Evolutionary conservation across 1,140 invertebrate genomes (phyloP), one percentile per base, ranked within the genome.

Genomic region (Holotrichia oblita): DNA sequence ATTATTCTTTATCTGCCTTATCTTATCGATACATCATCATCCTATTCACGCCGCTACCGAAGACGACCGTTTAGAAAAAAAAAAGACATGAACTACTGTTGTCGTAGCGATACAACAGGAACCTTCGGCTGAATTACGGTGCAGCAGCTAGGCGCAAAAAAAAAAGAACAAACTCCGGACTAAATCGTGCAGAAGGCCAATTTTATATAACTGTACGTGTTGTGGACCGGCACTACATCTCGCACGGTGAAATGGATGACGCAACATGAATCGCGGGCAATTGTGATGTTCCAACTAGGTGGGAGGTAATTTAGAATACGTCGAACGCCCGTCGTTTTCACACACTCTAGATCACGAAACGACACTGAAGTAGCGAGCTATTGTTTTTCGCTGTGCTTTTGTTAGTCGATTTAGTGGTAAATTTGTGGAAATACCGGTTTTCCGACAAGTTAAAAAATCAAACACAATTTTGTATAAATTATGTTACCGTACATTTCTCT

Each of bases 141-240:
- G 61, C 61, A 27, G 22, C 20, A 27, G 27, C 22, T 69, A 69
- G 27, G 61, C 20, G 61, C 8, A 69, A 69, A 69, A 69, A 17
- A 48, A 48, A 17, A n/a, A n/a, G n/a, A 14, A 34, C 8, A 10
- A 34, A 69, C 61, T 24, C 20, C 24, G 17, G 61, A 9, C 27
- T 27, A 34, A 69, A 69, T 69, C 61, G 61, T 69, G 61, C 61
- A 69, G 61, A 22, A 69, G 17, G 22, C 61, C 61, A 69, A 69
- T 69, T 69, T 69, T 69, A 69, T 69, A 69, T 69, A 69, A 69
- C 61, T 69, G 61, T 69, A 69, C 61, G 27, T 9, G 61, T 69
- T 27, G 61, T 69, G 61, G 61, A 69, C 22, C 61, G 22, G 61
- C 22, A 69, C 61, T 69, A 69, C 24, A 69, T 34, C 27, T 69